Conservation (phyloP, 2,888 invertebrate species). For the Deilephila porcellus region DNA sequence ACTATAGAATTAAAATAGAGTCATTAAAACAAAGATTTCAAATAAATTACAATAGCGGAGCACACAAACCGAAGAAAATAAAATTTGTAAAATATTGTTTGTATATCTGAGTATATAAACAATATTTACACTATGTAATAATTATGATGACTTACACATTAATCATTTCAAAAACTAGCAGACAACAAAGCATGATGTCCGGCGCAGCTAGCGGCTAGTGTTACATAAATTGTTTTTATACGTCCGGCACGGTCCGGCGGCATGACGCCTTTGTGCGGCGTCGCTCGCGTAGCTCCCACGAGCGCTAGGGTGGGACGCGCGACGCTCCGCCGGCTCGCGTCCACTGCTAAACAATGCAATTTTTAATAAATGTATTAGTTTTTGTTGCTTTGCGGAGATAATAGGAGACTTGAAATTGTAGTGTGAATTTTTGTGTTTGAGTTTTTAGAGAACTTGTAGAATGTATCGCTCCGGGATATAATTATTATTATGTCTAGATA, state of each 20-base stretch:
- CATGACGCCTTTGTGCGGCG: slow-evolving; percentile 13
- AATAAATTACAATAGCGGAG: too few relatives aligned
- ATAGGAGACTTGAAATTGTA: too few relatives aligned
- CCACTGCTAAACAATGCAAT: not conserved
- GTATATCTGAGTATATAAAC: not conserved
- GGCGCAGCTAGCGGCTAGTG: slow-evolving; percentile 5
- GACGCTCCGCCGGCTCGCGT: not conserved
- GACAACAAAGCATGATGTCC: slow-evolving; percentile 16
- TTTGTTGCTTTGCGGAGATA: not conserved
- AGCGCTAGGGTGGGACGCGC: slow-evolving; percentile 1
- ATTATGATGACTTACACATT: not conserved
- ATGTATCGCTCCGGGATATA: too few relatives aligned
- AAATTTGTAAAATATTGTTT: not conserved
- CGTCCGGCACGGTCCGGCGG: slow-evolving; percentile 2
- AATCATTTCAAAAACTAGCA: not conserved
- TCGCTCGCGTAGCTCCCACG: slow-evolving; percentile 6
- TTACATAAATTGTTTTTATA: slow-evolving; percentile 27
- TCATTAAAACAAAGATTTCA: too few relatives aligned
- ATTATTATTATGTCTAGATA: too few relatives aligned
- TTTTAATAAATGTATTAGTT: not conserved
- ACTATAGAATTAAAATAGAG: too few relatives aligned
- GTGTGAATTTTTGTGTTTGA: too few relatives aligned
- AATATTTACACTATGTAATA: not conserved
- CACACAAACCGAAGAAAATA: too few relatives aligned
- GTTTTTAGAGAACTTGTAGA: too few relatives aligned